Evolutionary conservation across 2,113 vertebrate genomes (phyloP), one percentile per base, ranked within the genome.

Genomic region (Indri indri): DNA sequence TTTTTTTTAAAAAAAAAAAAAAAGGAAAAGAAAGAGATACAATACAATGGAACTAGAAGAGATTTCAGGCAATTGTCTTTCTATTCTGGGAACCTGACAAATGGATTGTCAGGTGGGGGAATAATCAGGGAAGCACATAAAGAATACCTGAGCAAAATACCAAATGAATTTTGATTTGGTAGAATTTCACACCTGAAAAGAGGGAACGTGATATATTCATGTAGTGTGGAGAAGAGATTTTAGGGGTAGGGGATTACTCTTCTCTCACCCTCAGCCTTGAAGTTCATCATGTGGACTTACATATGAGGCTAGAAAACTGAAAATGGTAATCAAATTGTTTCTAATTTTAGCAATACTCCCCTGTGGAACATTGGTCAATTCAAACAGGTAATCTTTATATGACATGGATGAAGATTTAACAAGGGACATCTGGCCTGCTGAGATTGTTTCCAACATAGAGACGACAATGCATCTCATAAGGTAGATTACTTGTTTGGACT

Each of bases 151-250:
- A 76, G 25, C 66, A 45, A 94, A 95, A 2, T 59, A 52, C 85
- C 86, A 96, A 97, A 96, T 83, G 91, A 94, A 94, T 86, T 85
- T 90, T 93, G 68, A 96, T 93, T 90, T 96, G 82, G 81, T 86
- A 83, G 91, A 91, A 97, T 96, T 96, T 97, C 91, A 97, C 86
- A 96, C 95, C 96, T 97, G 93, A 97, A 83, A 74, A 97, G 96
- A 91, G 25, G 23, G 63, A 74, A 59, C 2, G 10, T 1, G 47
- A 14, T 14, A 37, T 30, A 57, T 16, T 84, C 37, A 92, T 30
- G 20, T 16, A 95, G 63, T 47, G 45, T 45, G 8, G 42, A 94
- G 59, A 73, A 85, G 40, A 66, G 45, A 85, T 32, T 79, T 90
- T 40, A 82, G 50, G 52, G 16, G 50, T 42, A 11, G 37, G n/a